Evolutionary conservation across 2,888 invertebrate genomes (phyloP), one percentile per base, ranked within the genome.

Genomic region (Saturnia japonica): DNA sequence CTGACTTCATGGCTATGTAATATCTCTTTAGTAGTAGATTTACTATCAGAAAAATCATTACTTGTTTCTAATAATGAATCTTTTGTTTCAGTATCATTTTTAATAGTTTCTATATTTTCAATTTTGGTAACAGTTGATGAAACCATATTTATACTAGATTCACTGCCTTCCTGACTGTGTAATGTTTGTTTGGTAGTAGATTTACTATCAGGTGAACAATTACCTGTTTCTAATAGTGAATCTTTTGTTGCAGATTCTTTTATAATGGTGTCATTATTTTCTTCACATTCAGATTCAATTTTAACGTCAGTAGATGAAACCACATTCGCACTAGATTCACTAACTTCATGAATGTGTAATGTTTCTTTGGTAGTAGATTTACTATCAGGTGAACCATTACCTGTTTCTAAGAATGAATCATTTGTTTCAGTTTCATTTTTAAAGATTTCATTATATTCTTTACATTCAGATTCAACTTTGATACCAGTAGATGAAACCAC

Each of bases 341-440:
- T 64, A 19, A 40, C 16, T 40, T 64, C 64, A 16, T 40, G 19
- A 1, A 0, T 64, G 22, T 47, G 43, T 45, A 34, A 67, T n/a
- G 4, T 28, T 60, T 60, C 57, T 28, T 25, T 28, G 28, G 14
- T n/a, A 54, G 54, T 54, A 54, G 22, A 54, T 54, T 22, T 54
- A 54, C 11, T 54, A 54, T 54, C 71, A 64, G 72, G 67, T 66
- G 67, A 34, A 40, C 16, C 54, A 22, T 9, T 28, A 60, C 66
- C 16, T n/a, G 25, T 47, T 51, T n/a, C 9, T 64, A 64, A 19
- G 11, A 51, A 45, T 25, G 34, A 28, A 19, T 73, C 70, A 51
- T 70, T 47, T 68, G 70, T 67, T 71, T 72, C 51, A 34, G 51
- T 71, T 47, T 54, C 54, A 1, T 22, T 54, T 40, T 34, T 54